phyloP scores from a whole-genome alignment of 2,113 vertebrate species.

The Conger conger region DNA sequence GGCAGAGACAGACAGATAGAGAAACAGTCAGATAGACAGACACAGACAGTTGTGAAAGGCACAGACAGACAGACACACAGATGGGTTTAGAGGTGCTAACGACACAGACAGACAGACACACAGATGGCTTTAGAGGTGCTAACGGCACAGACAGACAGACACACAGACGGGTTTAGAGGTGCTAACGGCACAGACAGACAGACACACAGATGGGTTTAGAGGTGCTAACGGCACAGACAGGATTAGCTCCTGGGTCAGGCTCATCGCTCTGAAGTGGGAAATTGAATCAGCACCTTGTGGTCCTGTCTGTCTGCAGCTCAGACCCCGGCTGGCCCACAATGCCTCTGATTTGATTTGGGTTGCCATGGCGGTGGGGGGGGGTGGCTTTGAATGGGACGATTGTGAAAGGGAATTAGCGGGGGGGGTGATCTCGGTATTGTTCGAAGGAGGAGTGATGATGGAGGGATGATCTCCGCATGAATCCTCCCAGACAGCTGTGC shows the following conservation, averaged over 20 bases:
- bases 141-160: neutral
- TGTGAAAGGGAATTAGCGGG: neutral
- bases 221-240: neutral
- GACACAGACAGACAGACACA: too few relatives aligned
- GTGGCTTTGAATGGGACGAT: neutral
- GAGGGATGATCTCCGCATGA: neutral
- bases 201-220: neutral
- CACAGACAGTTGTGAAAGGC: neutral
- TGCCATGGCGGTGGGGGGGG: neutral
- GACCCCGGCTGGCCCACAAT: conserved; percentile 3
- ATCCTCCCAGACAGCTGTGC: neutral
- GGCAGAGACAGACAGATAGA: too few relatives aligned
- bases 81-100: too few relatives aligned
- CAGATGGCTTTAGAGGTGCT: too few relatives aligned
- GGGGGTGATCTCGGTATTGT: neutral
- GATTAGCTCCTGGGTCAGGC: neutral
- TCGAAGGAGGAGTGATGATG: neutral
- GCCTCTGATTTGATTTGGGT: conserved; percentile 29
- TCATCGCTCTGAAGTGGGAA: conserved; percentile 20
- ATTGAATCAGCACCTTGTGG: conserved; percentile 24
- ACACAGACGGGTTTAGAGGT: neutral
- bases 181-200: neutral
- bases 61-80: neutral
- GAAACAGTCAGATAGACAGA: too few relatives aligned
- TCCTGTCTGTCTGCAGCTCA: conserved; percentile 14